Evolutionary conservation across 2,113 vertebrate species (phyloP), one percentile per base, ranked within the genome.

Genomic region (Amphiprion ocellaris): DNA sequence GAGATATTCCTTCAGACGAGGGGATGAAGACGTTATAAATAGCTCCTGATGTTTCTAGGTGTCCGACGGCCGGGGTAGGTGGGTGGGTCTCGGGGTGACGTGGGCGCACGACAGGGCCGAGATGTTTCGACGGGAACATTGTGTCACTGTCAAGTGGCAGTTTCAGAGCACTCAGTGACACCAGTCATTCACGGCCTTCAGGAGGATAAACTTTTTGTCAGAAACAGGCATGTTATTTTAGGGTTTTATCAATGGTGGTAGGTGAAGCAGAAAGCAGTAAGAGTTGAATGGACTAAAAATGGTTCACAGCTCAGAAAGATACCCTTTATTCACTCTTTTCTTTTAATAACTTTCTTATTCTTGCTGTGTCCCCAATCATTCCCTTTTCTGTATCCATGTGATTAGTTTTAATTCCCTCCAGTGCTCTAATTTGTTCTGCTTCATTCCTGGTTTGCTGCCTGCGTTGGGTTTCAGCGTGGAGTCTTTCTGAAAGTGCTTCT

Each of bases 11-110:
- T 78, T 88, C 86, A 82, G 72, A 76, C 52, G 61, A 81, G 50
- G 50, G 80, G 82, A 78, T 78, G 80, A 80, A 82, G 83, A 53
- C 65, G 84, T 83, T 92, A 94, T 90, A 94, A 94, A 94, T 93
- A 94, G 93, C 85, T 77, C 71, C 79, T 85, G 82, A 87, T 92
- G 89, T 84, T 91, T 88, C 69, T 59, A 63, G 54, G 65, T 88
- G 89, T 87, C 59, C 39, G 30, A 66, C 61, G 52, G 49, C 28
- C 28, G 53, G 23, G 79, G 11, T 21, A 21, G 21, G 21, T 33
- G 72, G 75, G 52, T 12, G 63, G 62, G 58, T 44, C 23, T 53
- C 4, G 44, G 74, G n/a, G 47, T 0, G 5, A 44, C 1, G 49
- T n/a, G 17, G 37, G 14, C 12, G 46, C 39, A 2, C 5, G 5